These are phyloP conservation scores for Avahi laniger DNA, from an alignment of 2,797 vertebrate species.

Conservation along the genomic window DNA sequence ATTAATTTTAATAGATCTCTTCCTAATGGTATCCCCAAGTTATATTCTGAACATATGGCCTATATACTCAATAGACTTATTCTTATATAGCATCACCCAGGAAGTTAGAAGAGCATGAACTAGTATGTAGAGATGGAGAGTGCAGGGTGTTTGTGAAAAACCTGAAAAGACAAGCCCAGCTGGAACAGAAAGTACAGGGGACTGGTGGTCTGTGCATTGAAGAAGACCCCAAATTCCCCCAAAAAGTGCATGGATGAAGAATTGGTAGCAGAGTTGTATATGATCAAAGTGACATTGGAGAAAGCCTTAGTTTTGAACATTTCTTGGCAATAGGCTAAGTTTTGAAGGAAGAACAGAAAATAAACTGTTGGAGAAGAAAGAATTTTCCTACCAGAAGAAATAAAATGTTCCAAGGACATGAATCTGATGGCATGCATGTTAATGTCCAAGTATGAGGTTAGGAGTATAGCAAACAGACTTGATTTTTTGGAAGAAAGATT, in stretches of 20 bases:
- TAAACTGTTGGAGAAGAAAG: not conserved
- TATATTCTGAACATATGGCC: not conserved
- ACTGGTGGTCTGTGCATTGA: not conserved
- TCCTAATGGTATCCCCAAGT: not conserved
- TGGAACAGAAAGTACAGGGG: not conserved
- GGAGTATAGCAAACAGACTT: not conserved
- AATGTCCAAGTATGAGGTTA: not conserved
- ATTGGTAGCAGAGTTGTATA: not conserved
- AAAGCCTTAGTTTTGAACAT: not conserved
- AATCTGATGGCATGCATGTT: not conserved
- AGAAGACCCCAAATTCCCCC: not conserved
- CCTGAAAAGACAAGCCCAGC: not conserved
- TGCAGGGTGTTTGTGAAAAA: not conserved
- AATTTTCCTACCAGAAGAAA: not conserved
- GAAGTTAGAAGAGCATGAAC: not conserved
- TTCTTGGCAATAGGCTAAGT: not conserved
- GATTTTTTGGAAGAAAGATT: conserved; percentile 38
- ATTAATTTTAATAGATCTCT: conserved; percentile 33
- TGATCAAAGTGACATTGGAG: not conserved
- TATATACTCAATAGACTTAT: not conserved
- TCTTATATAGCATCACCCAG: not conserved
- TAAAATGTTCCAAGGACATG: not conserved
- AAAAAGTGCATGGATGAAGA: not conserved
- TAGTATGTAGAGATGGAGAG: not conserved
- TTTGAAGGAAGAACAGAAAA: conserved; percentile 20